phyloP scores from a whole-genome alignment of 1,140 invertebrate species.

The Anoplolepis gracilipes region DNA sequence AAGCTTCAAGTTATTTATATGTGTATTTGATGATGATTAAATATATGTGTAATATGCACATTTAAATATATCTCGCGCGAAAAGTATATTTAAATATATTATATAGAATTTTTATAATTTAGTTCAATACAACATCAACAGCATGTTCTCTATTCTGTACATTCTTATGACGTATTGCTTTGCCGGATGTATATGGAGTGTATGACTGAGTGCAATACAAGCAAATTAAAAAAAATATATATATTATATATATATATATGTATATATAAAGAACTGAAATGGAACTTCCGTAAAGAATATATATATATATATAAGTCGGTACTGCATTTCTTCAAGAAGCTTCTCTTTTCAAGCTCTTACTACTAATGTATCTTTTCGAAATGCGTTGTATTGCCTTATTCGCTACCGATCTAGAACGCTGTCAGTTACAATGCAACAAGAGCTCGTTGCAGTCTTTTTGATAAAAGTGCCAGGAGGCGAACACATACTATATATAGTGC shows the following conservation, averaged over 20 bases:
- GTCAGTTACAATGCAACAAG: constrained; percentile 24
- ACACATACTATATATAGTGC: not conserved
- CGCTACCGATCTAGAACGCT: constrained; percentile 17
- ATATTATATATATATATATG: no score
- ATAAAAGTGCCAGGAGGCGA: constrained; percentile 31
- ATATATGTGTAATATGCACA: no score
- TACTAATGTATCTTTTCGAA: not conserved
- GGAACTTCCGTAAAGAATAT: constrained; percentile 37
- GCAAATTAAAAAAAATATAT: constrained; percentile 3
- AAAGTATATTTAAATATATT: not conserved
- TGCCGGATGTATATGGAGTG: not conserved
- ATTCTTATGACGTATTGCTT: not conserved
- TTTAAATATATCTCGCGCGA: no score
- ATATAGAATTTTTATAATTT: no score
- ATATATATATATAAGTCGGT: no score
- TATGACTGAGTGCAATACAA: not conserved
- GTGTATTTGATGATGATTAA: no score
- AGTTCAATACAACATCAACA: not conserved
- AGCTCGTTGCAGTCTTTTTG: constrained; percentile 12
- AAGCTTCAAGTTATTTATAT: not conserved
- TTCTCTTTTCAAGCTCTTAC: constrained; percentile 9
- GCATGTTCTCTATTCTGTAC: not conserved
- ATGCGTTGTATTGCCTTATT: constrained; percentile 32
- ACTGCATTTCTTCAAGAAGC: constrained; percentile 38
- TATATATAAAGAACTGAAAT: constrained; percentile 44